Base-by-base conservation (phyloP, 1,140 invertebrate species). In the Sarcophaga peregrina region DNA sequence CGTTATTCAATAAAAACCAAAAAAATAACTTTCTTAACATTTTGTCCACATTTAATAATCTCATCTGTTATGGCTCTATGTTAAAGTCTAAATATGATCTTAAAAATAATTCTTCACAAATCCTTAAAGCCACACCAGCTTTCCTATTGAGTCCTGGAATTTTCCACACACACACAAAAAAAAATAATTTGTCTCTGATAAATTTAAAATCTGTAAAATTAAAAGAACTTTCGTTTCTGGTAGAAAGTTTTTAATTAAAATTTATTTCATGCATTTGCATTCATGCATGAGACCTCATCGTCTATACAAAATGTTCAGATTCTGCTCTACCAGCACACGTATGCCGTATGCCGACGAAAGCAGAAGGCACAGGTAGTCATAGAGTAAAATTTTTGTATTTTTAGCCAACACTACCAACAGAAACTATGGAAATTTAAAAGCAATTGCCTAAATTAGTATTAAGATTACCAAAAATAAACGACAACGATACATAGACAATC, bases 371-470 rank as follows among this genome's bases (percentile, higher is more conserved):
- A 37, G 25, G 25, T 37, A 37, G 62, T 20, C 62, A 68, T 8
- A n/a, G n/a, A 15, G 17, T 68, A 68, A 68, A 68, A 6, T 68
- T 68, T 68, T 20, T 20, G n/a, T 68, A 68, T 25, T 68, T n/a
- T 68, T 68, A 68, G 17, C 15, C 58, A 68, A 68, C 17, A 37
- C 1, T 10, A 52, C 50, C 2, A 10, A 13, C 50, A 52, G 5
- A n/a, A 62, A 62, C 54, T 20, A 68, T 68, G 62, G 20, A 68
- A 68, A 68, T 68, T 17, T 68, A 68, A 25, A 68, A 68, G 62
- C 62, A 68, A 68, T 68, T 68, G 62, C 62, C 62, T 68, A 68
- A 68, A 68, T 68, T 68, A 68, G 62, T 20, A 68, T 68, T 25
- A 68, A 68, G 62, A 68, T 20, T 68, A 25, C 54, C 11, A 58